Conservation (phyloP, 2,797 vertebrate species). For the Anniella stebbinsi region DNA sequence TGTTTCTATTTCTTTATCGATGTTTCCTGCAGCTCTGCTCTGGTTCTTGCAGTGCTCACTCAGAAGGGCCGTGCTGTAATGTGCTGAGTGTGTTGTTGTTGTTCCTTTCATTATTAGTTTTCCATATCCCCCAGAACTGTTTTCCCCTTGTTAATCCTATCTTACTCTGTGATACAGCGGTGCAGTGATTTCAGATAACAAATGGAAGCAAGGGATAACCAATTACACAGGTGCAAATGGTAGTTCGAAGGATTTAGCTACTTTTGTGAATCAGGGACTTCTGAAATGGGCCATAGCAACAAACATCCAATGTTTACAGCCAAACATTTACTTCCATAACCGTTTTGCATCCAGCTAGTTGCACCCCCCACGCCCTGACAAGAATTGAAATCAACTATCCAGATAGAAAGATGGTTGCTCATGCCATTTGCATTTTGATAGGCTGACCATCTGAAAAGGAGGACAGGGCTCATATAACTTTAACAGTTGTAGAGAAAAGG, state of each 20-base stretch:
- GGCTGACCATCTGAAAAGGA: too few species aligned
- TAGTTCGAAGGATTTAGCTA: neutral
- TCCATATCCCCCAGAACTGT: neutral
- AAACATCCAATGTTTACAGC: constrained; percentile 4
- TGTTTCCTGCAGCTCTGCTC: neutral
- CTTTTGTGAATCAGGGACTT: neutral
- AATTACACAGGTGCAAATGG: neutral
- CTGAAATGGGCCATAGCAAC: neutral
- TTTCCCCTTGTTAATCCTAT: neutral
- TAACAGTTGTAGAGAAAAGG: too few species aligned
- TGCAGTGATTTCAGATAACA: neutral
- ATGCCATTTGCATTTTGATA: neutral
- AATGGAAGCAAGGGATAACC: neutral
- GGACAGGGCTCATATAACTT: too few species aligned
- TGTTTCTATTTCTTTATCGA: neutral
- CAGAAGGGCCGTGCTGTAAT: neutral
- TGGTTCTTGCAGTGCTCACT: neutral
- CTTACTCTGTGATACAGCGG: neutral
- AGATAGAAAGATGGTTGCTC: neutral
- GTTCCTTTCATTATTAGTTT: neutral
- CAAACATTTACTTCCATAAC: constrained; percentile 10
- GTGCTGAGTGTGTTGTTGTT: neutral
- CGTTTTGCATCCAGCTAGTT: neutral
- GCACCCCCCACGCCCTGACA: neutral
- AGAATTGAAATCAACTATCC: neutral